These are phyloP conservation scores for Listrodromus nycthemerus DNA, from an alignment of 2,888 invertebrate species.

Conservation along the genomic window DNA sequence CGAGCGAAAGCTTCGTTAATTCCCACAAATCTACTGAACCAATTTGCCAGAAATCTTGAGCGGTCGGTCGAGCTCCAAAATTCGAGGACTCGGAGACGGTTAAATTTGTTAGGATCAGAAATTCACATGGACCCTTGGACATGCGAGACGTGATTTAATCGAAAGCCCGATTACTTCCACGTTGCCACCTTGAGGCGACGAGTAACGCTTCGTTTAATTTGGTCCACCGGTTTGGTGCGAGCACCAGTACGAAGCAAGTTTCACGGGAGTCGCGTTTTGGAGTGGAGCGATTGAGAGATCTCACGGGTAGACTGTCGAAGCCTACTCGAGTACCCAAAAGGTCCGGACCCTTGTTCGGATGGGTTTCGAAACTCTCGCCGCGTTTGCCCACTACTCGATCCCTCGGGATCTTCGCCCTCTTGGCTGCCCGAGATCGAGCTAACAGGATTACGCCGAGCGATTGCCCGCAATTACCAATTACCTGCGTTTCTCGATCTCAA, in stretches of 20 bases:
- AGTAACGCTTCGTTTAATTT: slow-evolving; percentile 58
- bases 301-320: slow-evolving; percentile 66
- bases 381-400: slow-evolving; percentile 48
- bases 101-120: slow-evolving; percentile 29
- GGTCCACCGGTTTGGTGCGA: slow-evolving; percentile 30
- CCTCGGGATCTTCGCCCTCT: slow-evolving; percentile 78
- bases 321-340: slow-evolving; percentile 53
- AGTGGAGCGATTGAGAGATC: slow-evolving; percentile 71
- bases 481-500: slow-evolving; percentile 38
- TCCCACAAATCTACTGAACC: slow-evolving; percentile 32
- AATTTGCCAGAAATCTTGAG: slow-evolving; percentile 50
- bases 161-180: slow-evolving; percentile 74
- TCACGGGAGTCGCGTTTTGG: slow-evolving; percentile 77
- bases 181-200: slow-evolving; percentile 71
- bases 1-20: not conserved
- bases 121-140: not conserved
- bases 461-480: slow-evolving; percentile 77
- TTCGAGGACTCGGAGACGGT: slow-evolving; percentile 21
- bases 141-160: slow-evolving; percentile 39
- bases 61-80: slow-evolving; percentile 26
- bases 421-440: slow-evolving; percentile 80
- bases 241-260: slow-evolving; percentile 44
- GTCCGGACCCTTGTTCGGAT: slow-evolving; percentile 40
- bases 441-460: slow-evolving; percentile 78
- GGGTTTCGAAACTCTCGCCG: slow-evolving; percentile 43